Percentiles rank a stretch among this genome's conserved stretches.
Evolutionary conservation across 2,113 vertebrate genomes (phyloP).

Genomic region (Actinemys pallida): DNA sequence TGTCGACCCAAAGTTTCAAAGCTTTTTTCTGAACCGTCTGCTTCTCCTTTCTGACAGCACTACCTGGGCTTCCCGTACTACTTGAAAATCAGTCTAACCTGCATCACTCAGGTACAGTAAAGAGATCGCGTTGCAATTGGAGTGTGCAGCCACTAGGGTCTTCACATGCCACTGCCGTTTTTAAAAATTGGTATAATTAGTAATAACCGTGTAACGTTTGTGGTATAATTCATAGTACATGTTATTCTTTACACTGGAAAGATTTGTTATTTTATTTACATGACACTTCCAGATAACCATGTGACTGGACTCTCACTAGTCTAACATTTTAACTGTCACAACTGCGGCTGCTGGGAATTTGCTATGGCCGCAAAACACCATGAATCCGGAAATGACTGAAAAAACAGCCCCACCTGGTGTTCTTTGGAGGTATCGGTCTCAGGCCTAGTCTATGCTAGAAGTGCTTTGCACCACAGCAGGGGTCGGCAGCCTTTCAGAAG

Average conservation of each 20-base stretch:
- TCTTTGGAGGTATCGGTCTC: background rate
- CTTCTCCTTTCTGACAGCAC: background rate
- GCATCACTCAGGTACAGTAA: background rate
- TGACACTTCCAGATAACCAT: background rate
- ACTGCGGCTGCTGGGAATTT: background rate
- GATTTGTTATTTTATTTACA: background rate
- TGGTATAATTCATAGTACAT: background rate
- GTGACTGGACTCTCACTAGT: background rate
- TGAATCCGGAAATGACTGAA: background rate
- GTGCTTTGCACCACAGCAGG: background rate
- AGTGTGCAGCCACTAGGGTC: background rate
- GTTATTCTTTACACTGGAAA: background rate
- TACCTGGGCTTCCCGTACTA: slow-evolving; percentile 55
- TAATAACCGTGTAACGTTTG: background rate
- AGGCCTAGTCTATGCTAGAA: background rate
- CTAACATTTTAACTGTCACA: background rate
- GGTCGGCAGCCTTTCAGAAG: too few species aligned
- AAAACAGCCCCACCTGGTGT: background rate
- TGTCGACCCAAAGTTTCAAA: background rate
- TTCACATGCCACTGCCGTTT: background rate
- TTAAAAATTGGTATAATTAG: background rate
- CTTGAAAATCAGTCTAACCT: slow-evolving; percentile 20
- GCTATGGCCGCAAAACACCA: background rate
- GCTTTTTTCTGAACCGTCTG: background rate
- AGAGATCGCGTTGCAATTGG: background rate